Evolutionary conservation across 2,113 vertebrate species (phyloP), one percentile per base, ranked within the genome.

Genomic region (Tringa solitaria): DNA sequence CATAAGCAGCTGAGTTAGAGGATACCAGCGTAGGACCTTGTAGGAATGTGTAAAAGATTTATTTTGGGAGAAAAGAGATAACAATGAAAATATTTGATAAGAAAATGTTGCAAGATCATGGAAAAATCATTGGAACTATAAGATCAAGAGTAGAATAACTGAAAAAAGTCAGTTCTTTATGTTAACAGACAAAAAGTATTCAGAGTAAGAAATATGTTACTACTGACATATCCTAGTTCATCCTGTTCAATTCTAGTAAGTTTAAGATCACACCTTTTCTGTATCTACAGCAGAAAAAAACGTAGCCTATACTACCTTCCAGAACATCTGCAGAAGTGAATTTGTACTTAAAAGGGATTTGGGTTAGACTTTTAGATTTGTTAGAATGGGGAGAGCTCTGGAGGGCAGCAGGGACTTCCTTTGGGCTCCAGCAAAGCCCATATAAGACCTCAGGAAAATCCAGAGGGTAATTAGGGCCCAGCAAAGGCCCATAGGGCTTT

Each of bases 231-330:
- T 59, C 54, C 41, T 45, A 7, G 17, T 46, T n/a, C 72, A 56
- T 57, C 24, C 53, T 57, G 24, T 45, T 59, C 30, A 26, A 28
- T 27, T 59, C 59, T n/a, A 59, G 15, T 59, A 63, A 39, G 72
- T 20, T 22, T 43, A 43, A n/a, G 54, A 56, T 43, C 32, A 41
- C 37, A 41, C 23, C 37, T 21, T 56, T 56, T 32, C 30, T 56
- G 16, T 39, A 56, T 39, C 21, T 16, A 20, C 27, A 65, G 41
- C 28, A 54, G 51, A 23, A 73, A 41, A 41, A 41, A 77, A 59
- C 4, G 1, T 32, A 41, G 46, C 17, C 28, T 26, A 20, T 27
- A 51, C 0, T 2, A 51, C 22, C 8, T 11, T 64, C 17, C 27
- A 51, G 35, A 41, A 21, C 39, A 78, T 20, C 28, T 63, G 12